Conservation (phyloP, 2,888 invertebrate species). For the Drosophila phalerata region DNA sequence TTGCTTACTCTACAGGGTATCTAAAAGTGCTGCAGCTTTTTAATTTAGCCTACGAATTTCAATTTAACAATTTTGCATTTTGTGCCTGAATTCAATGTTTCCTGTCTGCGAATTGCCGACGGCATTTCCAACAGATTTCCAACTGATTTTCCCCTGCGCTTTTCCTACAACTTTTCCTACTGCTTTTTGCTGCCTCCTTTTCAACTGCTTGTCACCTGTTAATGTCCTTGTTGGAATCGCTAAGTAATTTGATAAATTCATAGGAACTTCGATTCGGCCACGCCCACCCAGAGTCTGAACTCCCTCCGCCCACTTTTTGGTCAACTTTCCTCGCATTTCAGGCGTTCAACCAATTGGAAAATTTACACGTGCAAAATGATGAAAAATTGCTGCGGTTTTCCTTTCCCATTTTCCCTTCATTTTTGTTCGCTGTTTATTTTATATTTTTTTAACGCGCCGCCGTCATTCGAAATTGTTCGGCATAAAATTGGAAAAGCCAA, state of each 20-base stretch:
- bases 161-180: not conserved
- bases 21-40: not conserved
- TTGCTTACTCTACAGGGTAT: slow-evolving; percentile 1
- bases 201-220: slow-evolving; percentile 8
- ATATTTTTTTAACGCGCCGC: slow-evolving; percentile 27
- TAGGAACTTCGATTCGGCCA: slow-evolving; percentile 17
- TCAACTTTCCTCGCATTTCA: slow-evolving; percentile 49
- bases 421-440: slow-evolving; percentile 18
- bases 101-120: slow-evolving; percentile 31
- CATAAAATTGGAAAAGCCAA: slow-evolving; percentile 71
- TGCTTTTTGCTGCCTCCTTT: not conserved
- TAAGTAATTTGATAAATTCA: slow-evolving; percentile 33
- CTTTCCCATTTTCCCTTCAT: slow-evolving; percentile 22
- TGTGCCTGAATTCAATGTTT: not conserved
- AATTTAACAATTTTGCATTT: not conserved
- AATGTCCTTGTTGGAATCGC: not conserved
- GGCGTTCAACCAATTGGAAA: slow-evolving; percentile 83
- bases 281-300: slow-evolving; percentile 18
- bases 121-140: slow-evolving; percentile 24
- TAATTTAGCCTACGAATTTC: not conserved
- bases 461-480: slow-evolving; percentile 69
- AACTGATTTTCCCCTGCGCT: not conserved
- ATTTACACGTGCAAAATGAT: slow-evolving; percentile 84
- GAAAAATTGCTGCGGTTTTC: slow-evolving; percentile 84
- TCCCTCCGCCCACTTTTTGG: not conserved